These are phyloP conservation scores for Cyclopterus lumpus DNA, from an alignment of 2,797 vertebrate species.

Conservation along the genomic window DNA sequence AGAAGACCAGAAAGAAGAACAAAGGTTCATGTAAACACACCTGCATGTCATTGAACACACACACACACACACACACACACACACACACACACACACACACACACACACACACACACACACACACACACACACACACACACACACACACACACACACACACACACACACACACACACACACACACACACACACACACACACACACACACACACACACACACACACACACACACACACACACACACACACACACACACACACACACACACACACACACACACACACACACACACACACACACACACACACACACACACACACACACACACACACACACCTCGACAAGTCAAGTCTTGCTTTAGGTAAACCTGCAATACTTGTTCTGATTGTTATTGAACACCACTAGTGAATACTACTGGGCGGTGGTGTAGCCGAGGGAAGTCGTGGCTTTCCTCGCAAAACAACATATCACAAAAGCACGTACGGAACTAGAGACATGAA, in stretches of 20 bases:
- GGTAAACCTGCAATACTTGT: constrained; percentile 54
- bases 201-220: not conserved
- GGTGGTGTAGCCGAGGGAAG: not conserved
- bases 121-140: not conserved
- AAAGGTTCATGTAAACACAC: constrained; percentile 54
- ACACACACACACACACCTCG: not conserved
- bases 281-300: not conserved
- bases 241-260: not conserved
- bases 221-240: not conserved
- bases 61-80: constrained; percentile 41
- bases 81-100: not conserved
- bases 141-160: not conserved
- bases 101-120: not conserved
- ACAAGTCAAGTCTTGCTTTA: constrained; percentile 26
- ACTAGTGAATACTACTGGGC: not conserved
- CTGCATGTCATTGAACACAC: constrained; percentile 51
- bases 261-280: not conserved
- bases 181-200: not conserved
- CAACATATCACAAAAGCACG: constrained; percentile 7
- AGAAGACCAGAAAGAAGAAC: not conserved
- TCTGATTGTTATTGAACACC: constrained; percentile 15
- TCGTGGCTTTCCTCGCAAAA: constrained; percentile 12
- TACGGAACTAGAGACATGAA: constrained; percentile 1
- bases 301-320: not conserved
- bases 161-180: not conserved